Evolutionary conservation across 30 jellyfish, hydroid and myxozoan genomes (phyloP), one percentile per base, ranked within the genome.

Genomic region (Clytia hemisphaerica): DNA sequence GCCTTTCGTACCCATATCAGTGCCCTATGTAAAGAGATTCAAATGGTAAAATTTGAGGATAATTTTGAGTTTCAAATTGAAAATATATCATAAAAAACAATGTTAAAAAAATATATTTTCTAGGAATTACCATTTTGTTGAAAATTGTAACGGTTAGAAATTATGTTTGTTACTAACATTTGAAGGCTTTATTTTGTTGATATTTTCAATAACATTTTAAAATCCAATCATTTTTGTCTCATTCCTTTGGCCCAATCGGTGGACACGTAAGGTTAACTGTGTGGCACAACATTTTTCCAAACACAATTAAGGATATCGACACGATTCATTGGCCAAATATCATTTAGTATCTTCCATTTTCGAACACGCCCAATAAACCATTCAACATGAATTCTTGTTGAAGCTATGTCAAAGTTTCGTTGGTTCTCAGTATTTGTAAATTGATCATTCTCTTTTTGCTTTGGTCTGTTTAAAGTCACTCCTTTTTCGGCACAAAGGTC

Each of bases 381-480:
- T 45, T 62, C 75, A 33, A 62, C 61, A 62, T 62, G 75, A 28
- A 62, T 62, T 15, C 75, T 61, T 62, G 75, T 62, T 33, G 75
- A 61, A 22, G 75, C 75, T 28, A 62, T 62, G 27, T 62, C 75
- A 62, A 62, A 62, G 35, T 62, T 62, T 33, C 29, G 31, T 22
- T 61, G 35, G 35, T 28, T 63, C 31, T 62, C 75, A 16, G 24
- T 33, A 21, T 62, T 38, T 24, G 19, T 2, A 37, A 62, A 62
- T 45, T 62, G 75, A 62, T 62, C 75, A 62, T 45, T 5, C 21
- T 62, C 75, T 45, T 62, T 62, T 34, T 62, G 72, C 36, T 62
- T 62, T 62, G 72, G 75, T 33, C 75, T 33, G 64, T 62, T 62
- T 10, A 62, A 62, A 31, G 75, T 33, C 31, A 62, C 75, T 24